phyloP scores from a whole-genome alignment of 2,797 vertebrate genomes.

The Macropus fuliginosus region DNA sequence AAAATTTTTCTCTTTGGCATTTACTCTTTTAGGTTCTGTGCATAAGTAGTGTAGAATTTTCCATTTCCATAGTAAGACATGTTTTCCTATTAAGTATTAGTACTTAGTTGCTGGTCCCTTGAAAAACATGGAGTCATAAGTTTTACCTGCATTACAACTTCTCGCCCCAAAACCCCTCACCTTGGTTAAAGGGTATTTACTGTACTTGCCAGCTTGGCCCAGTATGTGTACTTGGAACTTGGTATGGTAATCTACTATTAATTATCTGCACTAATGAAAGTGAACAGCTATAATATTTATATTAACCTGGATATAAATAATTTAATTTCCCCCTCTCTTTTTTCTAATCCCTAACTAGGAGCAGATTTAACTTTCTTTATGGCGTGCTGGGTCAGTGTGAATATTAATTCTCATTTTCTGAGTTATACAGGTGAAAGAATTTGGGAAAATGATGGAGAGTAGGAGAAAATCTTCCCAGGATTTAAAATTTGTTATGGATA shows the following conservation, averaged over 20 bases:
- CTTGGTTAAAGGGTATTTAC: conserved; percentile 11
- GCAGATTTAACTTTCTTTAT: conserved; percentile 26
- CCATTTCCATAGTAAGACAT: conserved; percentile 29
- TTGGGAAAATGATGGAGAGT: conserved; percentile 34
- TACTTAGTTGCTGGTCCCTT: conserved; percentile 31
- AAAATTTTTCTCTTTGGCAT: not conserved
- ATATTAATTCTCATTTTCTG: conserved; percentile 58
- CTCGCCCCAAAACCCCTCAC: not conserved
- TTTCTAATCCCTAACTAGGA: not conserved
- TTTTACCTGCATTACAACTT: conserved; percentile 22
- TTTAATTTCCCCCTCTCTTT: not conserved
- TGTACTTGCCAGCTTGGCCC: not conserved
- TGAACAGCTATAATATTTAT: not conserved
- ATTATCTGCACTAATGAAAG: not conserved
- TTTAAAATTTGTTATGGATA: conserved; percentile 32
- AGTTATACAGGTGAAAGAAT: conserved; percentile 12
- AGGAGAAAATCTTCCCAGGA: conserved; percentile 22
- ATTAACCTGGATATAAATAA: not conserved
- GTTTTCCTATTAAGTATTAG: conserved; percentile 20
- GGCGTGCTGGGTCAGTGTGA: not conserved
- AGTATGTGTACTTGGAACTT: conserved; percentile 10
- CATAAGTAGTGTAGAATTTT: conserved; percentile 4
- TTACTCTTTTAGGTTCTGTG: conserved; percentile 29
- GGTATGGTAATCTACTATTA: not conserved
- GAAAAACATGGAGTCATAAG: not conserved